Conservation (phyloP, 2,113 vertebrate genomes). For the Hemiscyllium ocellatum region DNA sequence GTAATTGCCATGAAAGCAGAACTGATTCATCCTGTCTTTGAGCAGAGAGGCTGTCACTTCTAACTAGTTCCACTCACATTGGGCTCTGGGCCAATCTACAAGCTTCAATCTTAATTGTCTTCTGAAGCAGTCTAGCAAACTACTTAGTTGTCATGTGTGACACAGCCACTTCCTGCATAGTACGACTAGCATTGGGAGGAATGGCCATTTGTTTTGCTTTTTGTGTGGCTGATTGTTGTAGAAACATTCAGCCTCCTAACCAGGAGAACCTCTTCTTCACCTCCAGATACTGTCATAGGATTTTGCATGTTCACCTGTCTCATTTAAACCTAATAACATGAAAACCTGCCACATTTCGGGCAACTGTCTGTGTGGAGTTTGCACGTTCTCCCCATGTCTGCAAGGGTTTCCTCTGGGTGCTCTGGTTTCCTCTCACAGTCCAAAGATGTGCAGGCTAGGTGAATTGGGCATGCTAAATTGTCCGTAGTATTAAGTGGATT, state of each 20-base stretch:
- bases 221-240: neutral
- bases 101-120: neutral
- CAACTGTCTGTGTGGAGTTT: no score
- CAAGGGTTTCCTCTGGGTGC: no score
- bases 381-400: no score
- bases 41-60: neutral
- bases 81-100: no score
- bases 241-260: neutral
- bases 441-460: no score
- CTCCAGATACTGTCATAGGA: neutral
- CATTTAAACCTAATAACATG: neutral
- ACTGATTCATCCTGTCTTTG: neutral
- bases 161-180: neutral
- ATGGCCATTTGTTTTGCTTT: neutral
- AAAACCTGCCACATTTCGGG: neutral
- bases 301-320: neutral
- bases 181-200: neutral
- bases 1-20: neutral
- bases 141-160: neutral
- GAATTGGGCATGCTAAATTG: no score
- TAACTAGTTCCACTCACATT: neutral
- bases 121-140: neutral
- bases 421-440: no score
- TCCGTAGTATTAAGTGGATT: no score
- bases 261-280: neutral